Percentiles rank a stretch among this genome's conserved stretches.
phyloP scores from a whole-genome alignment of 2,888 invertebrate genomes.

The Teleogryllus oceanicus region DNA sequence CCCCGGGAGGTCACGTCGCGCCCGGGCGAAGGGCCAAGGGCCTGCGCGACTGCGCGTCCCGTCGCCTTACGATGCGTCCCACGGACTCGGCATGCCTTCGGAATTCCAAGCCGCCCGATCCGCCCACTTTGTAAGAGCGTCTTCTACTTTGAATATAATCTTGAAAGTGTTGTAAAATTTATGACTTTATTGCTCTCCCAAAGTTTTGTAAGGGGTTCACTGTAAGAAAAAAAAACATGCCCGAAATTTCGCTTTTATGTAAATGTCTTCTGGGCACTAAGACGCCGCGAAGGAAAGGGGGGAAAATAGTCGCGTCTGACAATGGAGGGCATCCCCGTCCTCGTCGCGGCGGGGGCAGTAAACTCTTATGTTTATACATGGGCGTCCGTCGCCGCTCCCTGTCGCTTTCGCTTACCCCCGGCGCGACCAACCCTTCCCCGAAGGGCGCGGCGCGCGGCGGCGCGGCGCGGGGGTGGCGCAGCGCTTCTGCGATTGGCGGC shows the following conservation, averaged over 20 bases:
- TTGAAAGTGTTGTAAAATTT: constrained; percentile 7
- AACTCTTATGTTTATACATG: not conserved
- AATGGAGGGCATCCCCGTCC: not conserved
- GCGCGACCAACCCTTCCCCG: too few relatives aligned
- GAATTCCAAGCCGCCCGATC: not conserved
- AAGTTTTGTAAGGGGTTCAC: not conserved
- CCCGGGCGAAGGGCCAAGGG: too few relatives aligned
- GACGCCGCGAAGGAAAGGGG: not conserved
- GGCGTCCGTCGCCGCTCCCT: not conserved
- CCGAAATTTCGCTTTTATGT: constrained; percentile 9
- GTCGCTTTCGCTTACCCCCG: too few relatives aligned
- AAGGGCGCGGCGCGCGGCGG: too few relatives aligned
- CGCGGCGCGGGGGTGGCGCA: too few relatives aligned
- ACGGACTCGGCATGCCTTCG: not conserved
- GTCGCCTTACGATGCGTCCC: not conserved
- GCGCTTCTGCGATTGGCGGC: too few relatives aligned
- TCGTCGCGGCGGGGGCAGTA: not conserved
- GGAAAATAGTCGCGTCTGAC: not conserved
- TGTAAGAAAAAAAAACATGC: not conserved
- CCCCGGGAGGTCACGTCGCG: too few relatives aligned
- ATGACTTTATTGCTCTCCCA: not conserved
- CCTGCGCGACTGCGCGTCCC: not conserved
- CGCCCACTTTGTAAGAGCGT: constrained; percentile 18
- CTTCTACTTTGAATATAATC: constrained; percentile 7
- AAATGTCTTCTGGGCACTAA: not conserved